Conservation (phyloP, 1,140 invertebrate genomes). For the Holotrichia oblita region DNA sequence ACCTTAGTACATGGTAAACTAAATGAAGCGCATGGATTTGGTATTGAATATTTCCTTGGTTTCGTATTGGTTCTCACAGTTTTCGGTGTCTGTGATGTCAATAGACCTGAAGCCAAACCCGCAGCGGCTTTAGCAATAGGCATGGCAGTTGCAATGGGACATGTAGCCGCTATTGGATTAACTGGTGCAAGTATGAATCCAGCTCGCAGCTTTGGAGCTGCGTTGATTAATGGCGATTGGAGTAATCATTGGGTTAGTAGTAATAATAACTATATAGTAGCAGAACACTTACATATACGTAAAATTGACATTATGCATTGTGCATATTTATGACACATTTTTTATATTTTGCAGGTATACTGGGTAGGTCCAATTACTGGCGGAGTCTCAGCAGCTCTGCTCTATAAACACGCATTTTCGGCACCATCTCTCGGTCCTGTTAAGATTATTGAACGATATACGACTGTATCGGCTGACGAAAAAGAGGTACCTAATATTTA, state of each 20-base stretch:
- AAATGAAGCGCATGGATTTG: constrained; percentile 80
- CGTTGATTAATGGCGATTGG: constrained; percentile 80
- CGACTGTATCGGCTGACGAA: constrained; percentile 69
- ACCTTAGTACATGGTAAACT: constrained; percentile 51
- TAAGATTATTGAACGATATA: constrained; percentile 63
- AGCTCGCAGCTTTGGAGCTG: constrained; percentile 85
- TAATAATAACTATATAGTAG: neutral
- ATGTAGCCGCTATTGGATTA: constrained; percentile 84
- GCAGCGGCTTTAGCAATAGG: constrained; percentile 91
- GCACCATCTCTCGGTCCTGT: constrained; percentile 62
- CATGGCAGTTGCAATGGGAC: constrained; percentile 85
- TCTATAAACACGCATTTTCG: constrained; percentile 79
- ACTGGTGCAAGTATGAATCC: constrained; percentile 93
- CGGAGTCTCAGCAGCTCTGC: constrained; percentile 76
- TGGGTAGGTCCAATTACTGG: constrained; percentile 88
- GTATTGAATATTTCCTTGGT: constrained; percentile 90
- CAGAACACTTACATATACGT: neutral
- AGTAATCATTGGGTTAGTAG: constrained; percentile 80
- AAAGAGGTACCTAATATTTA: constrained; percentile 68
- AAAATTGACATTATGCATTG: neutral
- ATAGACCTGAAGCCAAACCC: constrained; percentile 77
- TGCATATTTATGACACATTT: neutral
- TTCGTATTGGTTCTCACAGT: constrained; percentile 89
- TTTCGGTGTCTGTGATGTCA: constrained; percentile 83
- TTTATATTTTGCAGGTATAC: constrained; percentile 72